Percentiles rank a stretch among this genome's conserved stretches.
Conservation (phyloP, 2,113 vertebrate species). For the Clarias macrocephalus region DNA sequence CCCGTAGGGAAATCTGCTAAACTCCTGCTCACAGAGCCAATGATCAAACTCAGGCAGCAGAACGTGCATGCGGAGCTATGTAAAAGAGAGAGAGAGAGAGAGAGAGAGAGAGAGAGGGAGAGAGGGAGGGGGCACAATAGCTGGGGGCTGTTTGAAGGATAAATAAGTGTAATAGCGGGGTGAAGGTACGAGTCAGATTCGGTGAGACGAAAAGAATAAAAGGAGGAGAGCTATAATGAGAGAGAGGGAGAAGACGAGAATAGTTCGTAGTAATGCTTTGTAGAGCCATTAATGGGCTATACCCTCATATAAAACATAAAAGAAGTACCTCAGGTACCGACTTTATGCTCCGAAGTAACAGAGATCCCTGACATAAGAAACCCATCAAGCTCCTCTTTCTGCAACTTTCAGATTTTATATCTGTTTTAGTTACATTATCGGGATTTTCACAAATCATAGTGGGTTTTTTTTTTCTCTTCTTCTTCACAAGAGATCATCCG, state of each 20-base stretch:
- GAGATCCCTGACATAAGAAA: neutral
- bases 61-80: neutral
- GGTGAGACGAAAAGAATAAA: neutral
- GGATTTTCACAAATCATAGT: neutral
- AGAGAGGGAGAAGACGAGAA: neutral
- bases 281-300: neutral
- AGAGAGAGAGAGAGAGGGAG: neutral
- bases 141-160: constrained; percentile 21
- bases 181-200: neutral
- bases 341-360: neutral
- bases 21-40: constrained; percentile 31
- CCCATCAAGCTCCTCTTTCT: neutral
- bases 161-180: constrained; percentile 27
- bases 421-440: neutral
- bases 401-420: neutral
- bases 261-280: constrained; percentile 46
- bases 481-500: neutral
- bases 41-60: constrained; percentile 33
- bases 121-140: neutral
- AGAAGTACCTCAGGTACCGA: neutral
- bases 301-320: neutral
- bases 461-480: neutral
- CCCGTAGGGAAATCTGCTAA: constrained; percentile 23
- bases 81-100: neutral
- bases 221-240: neutral